Evolutionary conservation across 2,113 vertebrate species (phyloP).

Genomic region (Tricholaema leucomelas): DNA sequence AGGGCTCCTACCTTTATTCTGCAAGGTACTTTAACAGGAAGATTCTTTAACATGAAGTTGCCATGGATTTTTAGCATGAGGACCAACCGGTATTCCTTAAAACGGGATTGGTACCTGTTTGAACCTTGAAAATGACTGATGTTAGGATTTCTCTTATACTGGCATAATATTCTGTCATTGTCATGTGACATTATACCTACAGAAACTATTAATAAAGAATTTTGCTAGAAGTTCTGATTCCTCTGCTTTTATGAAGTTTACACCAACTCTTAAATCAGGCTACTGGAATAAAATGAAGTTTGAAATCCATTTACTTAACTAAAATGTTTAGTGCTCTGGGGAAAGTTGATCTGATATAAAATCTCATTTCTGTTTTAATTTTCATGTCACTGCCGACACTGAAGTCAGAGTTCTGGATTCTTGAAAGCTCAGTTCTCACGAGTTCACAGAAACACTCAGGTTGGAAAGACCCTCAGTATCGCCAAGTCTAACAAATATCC

Average conservation of each 20-base stretch:
- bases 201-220: constrained; percentile 50
- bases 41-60: neutral
- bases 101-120: constrained; percentile 7
- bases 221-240: constrained; percentile 16
- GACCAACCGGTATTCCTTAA: neutral
- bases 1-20: neutral
- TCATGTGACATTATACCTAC: constrained; percentile 19
- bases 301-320: neutral
- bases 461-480: too few relatives aligned
- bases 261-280: neutral
- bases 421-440: neutral
- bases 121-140: neutral
- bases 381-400: neutral
- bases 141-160: constrained; percentile 22
- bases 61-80: neutral
- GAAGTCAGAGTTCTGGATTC: neutral
- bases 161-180: constrained; percentile 20
- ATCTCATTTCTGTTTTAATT: neutral
- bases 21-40: neutral
- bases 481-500: too few relatives aligned
- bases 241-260: neutral
- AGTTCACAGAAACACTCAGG: too few relatives aligned
- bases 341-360: neutral
- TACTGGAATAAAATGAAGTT: neutral
- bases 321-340: neutral